Base-by-base conservation (phyloP, 92 coral and sea anemone genomes). In the Palythoa caribaeorum region DNA sequence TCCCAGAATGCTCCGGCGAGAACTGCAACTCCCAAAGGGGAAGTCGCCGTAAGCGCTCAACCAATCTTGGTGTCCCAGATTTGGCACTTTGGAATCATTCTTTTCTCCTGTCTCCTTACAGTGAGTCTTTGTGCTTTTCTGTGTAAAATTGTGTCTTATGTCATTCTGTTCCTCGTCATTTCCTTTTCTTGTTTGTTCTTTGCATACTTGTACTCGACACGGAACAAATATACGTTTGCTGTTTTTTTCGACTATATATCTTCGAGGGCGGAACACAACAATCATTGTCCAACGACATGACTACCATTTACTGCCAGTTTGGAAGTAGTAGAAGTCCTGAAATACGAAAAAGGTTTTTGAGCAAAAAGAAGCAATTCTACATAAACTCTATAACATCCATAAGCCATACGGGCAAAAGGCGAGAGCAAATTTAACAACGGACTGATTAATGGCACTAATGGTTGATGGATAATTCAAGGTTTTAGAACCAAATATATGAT, bases 21-120 rank as follows among this genome's bases (percentile, higher is more conserved):
- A 38, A 62, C 39, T 38, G 73, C 21, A 7, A 21, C 10, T 9
- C 68, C 12, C 62, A 20, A 35, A 36, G 44, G 55, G 52, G 28
- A 36, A 52, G 76, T 44, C 86, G 86, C 39, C 76, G 51, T 37
- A 81, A 52, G 76, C 86, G 86, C 15, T 81, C 86, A 13, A 6
- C 63, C 6, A 17, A 47, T n/a, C 76, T 14, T 21, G 47, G 11
- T 37, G 36, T 44, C 12, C 59, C 73, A 12, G 59, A 0, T 19
- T 5, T 19, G 86, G 54, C 71, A 28, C 59, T 71, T 44, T 35
- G 21, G 76, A 50, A 36, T 65, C 14, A 37, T 14, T 66, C 28
- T 50, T 39, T 47, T 81, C 14, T 66, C 40, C 19, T 3, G 13
- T 35, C 76, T 66, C 48, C 5, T 44, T 20, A 53, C 86, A 81